Evolutionary conservation across 1,140 invertebrate species (phyloP).

Genomic region (Whitmania pigra): DNA sequence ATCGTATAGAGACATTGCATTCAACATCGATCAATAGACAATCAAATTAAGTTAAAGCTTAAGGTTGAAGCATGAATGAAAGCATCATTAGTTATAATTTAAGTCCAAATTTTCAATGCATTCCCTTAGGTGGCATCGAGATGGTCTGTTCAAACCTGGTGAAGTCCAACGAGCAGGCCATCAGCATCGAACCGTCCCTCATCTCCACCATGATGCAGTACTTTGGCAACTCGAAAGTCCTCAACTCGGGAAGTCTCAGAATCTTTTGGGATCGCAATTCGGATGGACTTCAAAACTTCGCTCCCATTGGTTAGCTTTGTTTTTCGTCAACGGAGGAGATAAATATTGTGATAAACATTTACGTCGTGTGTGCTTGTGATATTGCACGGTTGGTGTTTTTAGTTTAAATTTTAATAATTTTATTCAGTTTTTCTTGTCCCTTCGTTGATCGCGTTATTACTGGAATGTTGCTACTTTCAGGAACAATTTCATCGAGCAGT

Average conservation of each 20-base stretch:
- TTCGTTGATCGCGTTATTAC: too few species aligned
- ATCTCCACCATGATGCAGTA: conserved; percentile 48
- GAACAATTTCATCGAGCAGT: conserved; percentile 64
- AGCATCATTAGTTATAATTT: not conserved
- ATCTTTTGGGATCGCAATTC: conserved; percentile 21
- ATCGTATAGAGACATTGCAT: too few species aligned
- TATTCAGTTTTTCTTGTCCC: too few species aligned
- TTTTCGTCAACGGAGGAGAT: not conserved
- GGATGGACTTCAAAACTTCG: conserved; percentile 69
- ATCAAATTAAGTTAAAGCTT: too few species aligned
- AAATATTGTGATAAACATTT: not conserved
- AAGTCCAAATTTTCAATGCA: not conserved
- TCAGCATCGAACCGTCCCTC: conserved; percentile 43
- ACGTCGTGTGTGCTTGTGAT: too few species aligned
- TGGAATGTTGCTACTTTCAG: conserved; percentile 35
- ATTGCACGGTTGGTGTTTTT: not conserved
- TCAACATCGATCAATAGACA: too few species aligned
- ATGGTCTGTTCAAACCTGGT: conserved; percentile 44
- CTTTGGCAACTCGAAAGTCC: conserved; percentile 33
- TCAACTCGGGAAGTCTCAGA: conserved; percentile 35
- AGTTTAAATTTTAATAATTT: too few species aligned
- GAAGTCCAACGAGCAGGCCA: conserved; percentile 42
- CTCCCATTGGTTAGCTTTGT: conserved; percentile 55
- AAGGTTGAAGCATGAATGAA: too few species aligned
- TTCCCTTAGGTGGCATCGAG: conserved; percentile 35